Percentiles rank a stretch among this genome's conserved stretches.
These are phyloP conservation scores for Brachirus orientalis DNA, from an alignment of 2,113 vertebrate species.

Conservation along the genomic window DNA sequence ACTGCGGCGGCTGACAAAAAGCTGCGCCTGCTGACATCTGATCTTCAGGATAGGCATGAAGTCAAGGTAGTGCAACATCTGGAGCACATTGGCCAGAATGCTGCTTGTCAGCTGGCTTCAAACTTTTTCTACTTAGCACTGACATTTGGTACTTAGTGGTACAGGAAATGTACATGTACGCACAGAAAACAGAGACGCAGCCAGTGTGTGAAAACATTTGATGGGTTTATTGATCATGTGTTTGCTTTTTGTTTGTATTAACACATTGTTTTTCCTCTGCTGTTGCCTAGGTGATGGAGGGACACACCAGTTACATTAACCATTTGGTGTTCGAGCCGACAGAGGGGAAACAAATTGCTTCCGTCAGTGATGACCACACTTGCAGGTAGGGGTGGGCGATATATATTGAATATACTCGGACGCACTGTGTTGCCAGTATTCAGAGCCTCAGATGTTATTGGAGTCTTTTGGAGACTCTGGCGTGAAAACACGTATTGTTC, in stretches of 20 bases:
- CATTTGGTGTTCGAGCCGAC: slow-evolving; percentile 93
- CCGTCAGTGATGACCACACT: slow-evolving; percentile 97
- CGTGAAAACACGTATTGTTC: too few species aligned
- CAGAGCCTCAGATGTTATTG: too few species aligned
- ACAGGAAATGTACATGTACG: slow-evolving; percentile 38
- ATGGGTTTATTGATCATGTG: slow-evolving; percentile 7
- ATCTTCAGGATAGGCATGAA: slow-evolving; percentile 91
- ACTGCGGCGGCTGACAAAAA: slow-evolving; percentile 92
- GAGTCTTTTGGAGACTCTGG: too few species aligned
- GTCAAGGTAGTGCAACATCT: slow-evolving; percentile 86
- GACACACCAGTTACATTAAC: slow-evolving; percentile 95
- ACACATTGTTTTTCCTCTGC: slow-evolving; percentile 32
- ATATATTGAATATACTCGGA: not conserved
- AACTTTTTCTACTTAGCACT: slow-evolving; percentile 17
- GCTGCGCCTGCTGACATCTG: slow-evolving; percentile 91
- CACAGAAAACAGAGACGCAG: slow-evolving; percentile 10
- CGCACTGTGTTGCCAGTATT: too few species aligned
- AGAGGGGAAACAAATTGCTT: slow-evolving; percentile 93
- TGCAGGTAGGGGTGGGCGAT: too few species aligned
- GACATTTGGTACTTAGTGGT: slow-evolving; percentile 46
- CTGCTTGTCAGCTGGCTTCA: slow-evolving; percentile 49
- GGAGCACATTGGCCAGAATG: slow-evolving; percentile 56
- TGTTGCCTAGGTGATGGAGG: slow-evolving; percentile 87
- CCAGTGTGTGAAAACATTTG: not conserved
- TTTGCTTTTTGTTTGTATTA: slow-evolving; percentile 28